Evolutionary conservation across 2,888 invertebrate species (phyloP).

Genomic region (Phanerotoma sp.): DNA sequence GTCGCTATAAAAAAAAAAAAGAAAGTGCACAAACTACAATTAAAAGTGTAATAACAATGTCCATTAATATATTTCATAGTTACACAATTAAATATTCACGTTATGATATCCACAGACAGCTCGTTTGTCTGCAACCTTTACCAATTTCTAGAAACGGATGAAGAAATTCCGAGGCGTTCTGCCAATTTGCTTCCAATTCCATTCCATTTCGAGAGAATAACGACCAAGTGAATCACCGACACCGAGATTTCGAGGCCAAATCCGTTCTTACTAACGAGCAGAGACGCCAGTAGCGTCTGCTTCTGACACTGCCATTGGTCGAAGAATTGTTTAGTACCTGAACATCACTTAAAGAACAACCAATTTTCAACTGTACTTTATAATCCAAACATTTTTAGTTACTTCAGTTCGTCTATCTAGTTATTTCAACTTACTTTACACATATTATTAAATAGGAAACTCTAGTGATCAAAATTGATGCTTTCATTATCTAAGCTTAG

Average conservation of each 20-base stretch:
- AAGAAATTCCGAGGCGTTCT: conserved; percentile 1
- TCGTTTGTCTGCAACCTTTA: background rate
- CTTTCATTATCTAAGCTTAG: background rate
- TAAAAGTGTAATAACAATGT: background rate
- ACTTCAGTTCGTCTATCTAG: background rate
- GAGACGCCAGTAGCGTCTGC: conserved; percentile 5
- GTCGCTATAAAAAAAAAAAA: background rate
- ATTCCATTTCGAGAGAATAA: conserved; percentile 8
- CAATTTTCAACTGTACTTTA: conserved; percentile 4
- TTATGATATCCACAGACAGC: background rate
- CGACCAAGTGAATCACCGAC: conserved; percentile 9
- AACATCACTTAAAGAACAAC: background rate
- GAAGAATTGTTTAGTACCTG: conserved; percentile 4
- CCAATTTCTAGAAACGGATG: background rate
- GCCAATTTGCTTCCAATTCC: conserved; percentile 13
- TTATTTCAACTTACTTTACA: too few species aligned
- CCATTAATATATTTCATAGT: background rate
- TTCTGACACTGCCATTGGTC: conserved; percentile 2
- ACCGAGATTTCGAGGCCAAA: conserved; percentile 2
- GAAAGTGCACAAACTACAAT: background rate
- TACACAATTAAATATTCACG: conserved; percentile 1
- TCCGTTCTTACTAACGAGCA: conserved; percentile 10
- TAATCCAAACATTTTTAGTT: too few species aligned
- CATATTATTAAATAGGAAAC: too few species aligned
- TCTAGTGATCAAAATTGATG: too few species aligned